phyloP scores from a whole-genome alignment of 2,113 vertebrate species.

The Rattus rattus region DNA sequence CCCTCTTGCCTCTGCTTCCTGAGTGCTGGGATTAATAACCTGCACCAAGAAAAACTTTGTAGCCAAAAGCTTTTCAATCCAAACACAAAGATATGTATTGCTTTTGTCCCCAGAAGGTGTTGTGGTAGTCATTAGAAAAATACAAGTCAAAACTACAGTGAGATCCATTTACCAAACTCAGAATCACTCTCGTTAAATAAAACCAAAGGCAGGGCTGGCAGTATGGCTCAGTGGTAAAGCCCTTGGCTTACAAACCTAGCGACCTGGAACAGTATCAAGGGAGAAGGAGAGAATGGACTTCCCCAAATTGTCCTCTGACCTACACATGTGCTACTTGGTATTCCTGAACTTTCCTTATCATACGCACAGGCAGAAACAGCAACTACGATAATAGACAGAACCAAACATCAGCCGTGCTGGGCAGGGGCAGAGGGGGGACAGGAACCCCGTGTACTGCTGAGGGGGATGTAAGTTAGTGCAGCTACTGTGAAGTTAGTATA shows the following conservation, averaged over 20 bases:
- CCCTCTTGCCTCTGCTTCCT: not conserved
- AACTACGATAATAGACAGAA: not conserved
- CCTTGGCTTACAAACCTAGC: not conserved
- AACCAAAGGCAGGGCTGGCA: not conserved
- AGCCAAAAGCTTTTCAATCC: constrained; percentile 1
- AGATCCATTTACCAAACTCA: not conserved
- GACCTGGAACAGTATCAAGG: not conserved
- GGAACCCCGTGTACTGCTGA: not conserved
- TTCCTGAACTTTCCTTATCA: not conserved
- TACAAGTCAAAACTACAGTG: not conserved
- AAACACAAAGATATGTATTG: not conserved
- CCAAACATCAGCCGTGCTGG: not conserved
- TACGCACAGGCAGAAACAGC: not conserved
- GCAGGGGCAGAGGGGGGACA: not conserved
- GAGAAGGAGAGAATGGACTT: not conserved
- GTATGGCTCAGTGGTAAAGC: not conserved
- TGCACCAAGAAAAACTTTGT: not conserved
- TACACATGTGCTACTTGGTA: not conserved
- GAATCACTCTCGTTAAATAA: not conserved
- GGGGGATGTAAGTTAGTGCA: not conserved
- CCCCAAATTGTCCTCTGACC: not conserved
- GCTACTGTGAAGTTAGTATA: not conserved
- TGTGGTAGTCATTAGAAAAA: not conserved
- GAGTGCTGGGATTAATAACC: not conserved
- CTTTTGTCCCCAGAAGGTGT: not conserved